Base-by-base conservation (phyloP, 2,113 vertebrate species). In the Camelus dromedarius region DNA sequence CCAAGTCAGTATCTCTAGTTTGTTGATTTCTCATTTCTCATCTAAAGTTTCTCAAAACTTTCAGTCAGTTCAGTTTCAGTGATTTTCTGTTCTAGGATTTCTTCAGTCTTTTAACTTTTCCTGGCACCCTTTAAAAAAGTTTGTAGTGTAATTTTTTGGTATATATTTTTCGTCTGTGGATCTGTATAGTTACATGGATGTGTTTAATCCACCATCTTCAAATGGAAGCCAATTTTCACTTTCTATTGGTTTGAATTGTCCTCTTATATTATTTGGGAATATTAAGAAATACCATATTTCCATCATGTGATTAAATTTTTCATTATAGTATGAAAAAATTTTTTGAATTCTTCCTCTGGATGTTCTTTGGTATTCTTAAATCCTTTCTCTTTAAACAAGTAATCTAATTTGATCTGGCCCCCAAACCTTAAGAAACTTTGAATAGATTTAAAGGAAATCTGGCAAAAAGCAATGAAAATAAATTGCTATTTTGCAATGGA, bases 291-390 rank as follows among this genome's bases (percentile, higher is more conserved):
- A 18, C 13, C 28, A 4, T 58, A 22, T 54, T 6, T 70, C 16
- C 1, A 72, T 38, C 38, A 77, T 42, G 19, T 88, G 7, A 66
- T 95, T 13, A 76, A 88, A 83, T 42, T 22, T 76, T 94, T 24
- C 11, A 46, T 32, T 24, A 60, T 11, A 93, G 7, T 84, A 46
- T 3, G 24, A 75, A 81, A 83, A 83, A n/a, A 5, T 12, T 32
- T 22, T n/a, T 86, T 56, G 1, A 92, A 28, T 38, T 87, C 96
- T 83, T 46, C 22, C 24, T 79, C 32, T 50, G 8, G 16, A 4
- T 76, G 4, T 80, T 56, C 67, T n/a, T 77, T 93, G 24, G 9
- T 62, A 90, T 83, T 95, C 15, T 93, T 75, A 75, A 95, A 67
- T 66, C 2, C 38, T 77, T 91, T 94, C 16, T 87, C 6, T 76